These are phyloP conservation scores for Plebejus melissa DNA, from an alignment of 2,888 invertebrate genomes.

Conservation along the genomic window DNA sequence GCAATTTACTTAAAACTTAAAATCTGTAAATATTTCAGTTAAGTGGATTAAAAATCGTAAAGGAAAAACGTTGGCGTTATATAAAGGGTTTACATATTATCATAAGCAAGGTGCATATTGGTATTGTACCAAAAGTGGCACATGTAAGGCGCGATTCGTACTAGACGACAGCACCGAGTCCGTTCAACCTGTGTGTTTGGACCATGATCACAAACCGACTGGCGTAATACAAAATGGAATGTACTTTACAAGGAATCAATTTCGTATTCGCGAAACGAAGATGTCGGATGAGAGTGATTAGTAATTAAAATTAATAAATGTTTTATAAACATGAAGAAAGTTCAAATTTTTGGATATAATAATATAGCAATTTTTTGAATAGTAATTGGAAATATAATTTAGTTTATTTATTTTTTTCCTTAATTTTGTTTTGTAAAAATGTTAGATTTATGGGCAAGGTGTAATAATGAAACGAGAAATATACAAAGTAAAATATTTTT, in stretches of 20 bases:
- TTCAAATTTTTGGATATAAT: too few species aligned
- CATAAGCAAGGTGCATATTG: conserved; percentile 28
- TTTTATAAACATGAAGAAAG: too few species aligned
- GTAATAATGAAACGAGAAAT: too few species aligned
- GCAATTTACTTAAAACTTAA: neutral
- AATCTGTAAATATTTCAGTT: neutral
- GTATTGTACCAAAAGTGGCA: neutral
- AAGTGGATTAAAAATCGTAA: conserved; percentile 30
- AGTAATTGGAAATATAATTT: too few species aligned
- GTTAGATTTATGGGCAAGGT: too few species aligned
- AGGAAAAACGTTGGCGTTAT: neutral
- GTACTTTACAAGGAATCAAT: neutral
- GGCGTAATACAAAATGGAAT: neutral
- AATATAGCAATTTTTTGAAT: too few species aligned
- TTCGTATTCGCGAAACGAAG: neutral
- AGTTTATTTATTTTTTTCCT: too few species aligned
- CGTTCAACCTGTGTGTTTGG: neutral
- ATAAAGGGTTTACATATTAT: neutral
- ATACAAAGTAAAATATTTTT: too few species aligned
- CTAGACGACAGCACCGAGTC: neutral
- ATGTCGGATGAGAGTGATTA: too few species aligned
- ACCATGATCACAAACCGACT: neutral
- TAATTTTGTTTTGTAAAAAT: too few species aligned
- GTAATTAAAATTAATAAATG: too few species aligned
- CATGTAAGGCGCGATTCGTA: conserved; percentile 24